These are phyloP conservation scores for Scartelaos histophorus DNA, from an alignment of 2,113 vertebrate species.

Conservation along the genomic window DNA sequence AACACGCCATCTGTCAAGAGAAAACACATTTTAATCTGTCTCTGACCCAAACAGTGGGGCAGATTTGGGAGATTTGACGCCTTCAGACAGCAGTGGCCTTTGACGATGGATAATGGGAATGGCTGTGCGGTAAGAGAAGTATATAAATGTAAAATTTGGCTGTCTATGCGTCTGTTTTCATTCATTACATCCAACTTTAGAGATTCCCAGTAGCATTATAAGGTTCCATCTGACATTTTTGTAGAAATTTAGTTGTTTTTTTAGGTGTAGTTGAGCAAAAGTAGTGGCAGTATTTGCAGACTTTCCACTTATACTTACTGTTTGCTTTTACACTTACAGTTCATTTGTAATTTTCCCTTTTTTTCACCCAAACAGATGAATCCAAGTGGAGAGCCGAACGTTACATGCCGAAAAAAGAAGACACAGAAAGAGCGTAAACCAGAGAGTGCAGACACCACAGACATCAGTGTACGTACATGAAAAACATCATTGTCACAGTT, in stretches of 20 bases:
- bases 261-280: no score
- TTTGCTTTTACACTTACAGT: background rate
- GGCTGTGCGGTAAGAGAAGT: conserved; percentile 62
- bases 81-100: conserved; percentile 59
- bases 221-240: no score
- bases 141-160: background rate
- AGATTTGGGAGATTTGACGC: conserved; percentile 82
- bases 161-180: background rate
- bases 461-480: conserved; percentile 30
- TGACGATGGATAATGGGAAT: conserved; percentile 63
- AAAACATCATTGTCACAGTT: conserved; percentile 14
- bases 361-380: conserved; percentile 59
- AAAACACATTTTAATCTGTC: conserved; percentile 47
- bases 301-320: background rate
- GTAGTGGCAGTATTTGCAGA: no score
- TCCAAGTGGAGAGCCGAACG: conserved; percentile 66
- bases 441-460: conserved; percentile 79
- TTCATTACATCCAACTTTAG: background rate
- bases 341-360: background rate
- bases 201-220: background rate
- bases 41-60: conserved; percentile 74
- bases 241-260: no score
- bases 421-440: conserved; percentile 83
- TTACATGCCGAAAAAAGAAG: conserved; percentile 72
- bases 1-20: conserved; percentile 45